Percentiles rank a stretch among this genome's conserved stretches.
phyloP scores from a whole-genome alignment of 2,888 invertebrate species.

The Mechanitis messenoides region DNA sequence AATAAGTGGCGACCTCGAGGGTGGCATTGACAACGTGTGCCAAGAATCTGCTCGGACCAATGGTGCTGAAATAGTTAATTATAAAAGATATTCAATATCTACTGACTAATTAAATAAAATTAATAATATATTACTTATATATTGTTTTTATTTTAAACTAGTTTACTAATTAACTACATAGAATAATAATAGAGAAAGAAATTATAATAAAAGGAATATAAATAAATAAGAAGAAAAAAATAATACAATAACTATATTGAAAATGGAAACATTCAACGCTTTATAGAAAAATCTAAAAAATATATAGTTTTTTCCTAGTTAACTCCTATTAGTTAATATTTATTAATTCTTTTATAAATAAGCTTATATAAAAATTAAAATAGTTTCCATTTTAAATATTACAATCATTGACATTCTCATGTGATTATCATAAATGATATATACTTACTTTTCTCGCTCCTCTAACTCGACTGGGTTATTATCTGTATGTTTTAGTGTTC shows the following conservation, averaged over 20 bases:
- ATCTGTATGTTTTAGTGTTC: constrained; percentile 74
- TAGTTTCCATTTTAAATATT: constrained; percentile 1
- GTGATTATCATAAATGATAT: constrained; percentile 23
- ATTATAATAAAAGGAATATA: constrained; percentile 2
- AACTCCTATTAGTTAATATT: too few relatives aligned
- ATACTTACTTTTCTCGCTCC: constrained; percentile 91
- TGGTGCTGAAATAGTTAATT: constrained; percentile 53
- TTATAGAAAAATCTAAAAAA: too few relatives aligned
- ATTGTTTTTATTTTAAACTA: background rate
- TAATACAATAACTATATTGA: too few relatives aligned
- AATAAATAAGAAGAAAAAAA: background rate
- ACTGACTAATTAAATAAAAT: constrained; percentile 18
- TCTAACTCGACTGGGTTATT: constrained; percentile 88
- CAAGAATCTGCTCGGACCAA: constrained; percentile 77
- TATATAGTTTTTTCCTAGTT: background rate
- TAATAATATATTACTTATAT: background rate
- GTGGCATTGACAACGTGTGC: constrained; percentile 73
- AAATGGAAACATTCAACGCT: too few relatives aligned
- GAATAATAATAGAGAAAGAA: constrained; percentile 1
- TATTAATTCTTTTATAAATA: background rate
- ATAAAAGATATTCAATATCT: constrained; percentile 16
- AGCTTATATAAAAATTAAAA: constrained; percentile 1
- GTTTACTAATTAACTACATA: constrained; percentile 1
- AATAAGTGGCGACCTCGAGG: constrained; percentile 65
- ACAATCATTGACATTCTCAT: constrained; percentile 18